Evolutionary conservation across 2,797 vertebrate genomes (phyloP).

Genomic region (Syncerus caffer): DNA sequence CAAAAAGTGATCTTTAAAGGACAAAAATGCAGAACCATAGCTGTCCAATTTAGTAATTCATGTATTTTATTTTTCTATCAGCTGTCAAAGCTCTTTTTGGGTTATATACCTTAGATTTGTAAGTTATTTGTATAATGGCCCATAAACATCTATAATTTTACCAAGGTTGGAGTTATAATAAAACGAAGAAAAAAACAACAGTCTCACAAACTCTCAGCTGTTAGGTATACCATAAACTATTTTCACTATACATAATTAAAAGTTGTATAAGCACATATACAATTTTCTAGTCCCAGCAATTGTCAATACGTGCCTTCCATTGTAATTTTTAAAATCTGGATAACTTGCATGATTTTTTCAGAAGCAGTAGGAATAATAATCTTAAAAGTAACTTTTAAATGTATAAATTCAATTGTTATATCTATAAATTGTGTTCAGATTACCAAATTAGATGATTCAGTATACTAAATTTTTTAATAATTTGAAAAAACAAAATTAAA

Average conservation of each 20-base stretch:
- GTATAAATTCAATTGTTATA: not conserved
- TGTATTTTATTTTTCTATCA: not conserved
- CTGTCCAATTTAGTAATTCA: not conserved
- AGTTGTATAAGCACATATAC: not conserved
- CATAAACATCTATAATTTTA: not conserved
- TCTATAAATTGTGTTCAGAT: not conserved
- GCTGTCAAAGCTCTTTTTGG: not conserved
- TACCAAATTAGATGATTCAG: not conserved
- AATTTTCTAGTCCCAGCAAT: not conserved
- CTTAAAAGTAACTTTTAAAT: slow-evolving; percentile 15
- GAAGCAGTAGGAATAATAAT: not conserved
- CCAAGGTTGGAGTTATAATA: not conserved
- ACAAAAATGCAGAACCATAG: not conserved
- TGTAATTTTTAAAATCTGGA: not conserved
- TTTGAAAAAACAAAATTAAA: not conserved
- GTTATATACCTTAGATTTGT: not conserved
- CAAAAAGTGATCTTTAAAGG: not conserved
- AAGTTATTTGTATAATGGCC: not conserved
- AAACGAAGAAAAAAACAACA: not conserved
- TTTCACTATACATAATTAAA: slow-evolving; percentile 9
- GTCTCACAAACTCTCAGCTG: not conserved
- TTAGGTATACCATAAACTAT: not conserved
- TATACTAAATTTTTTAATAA: not conserved
- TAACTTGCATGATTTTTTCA: not conserved
- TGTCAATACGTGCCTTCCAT: not conserved